phyloP scores from a whole-genome alignment of 2,797 vertebrate genomes.

The Heteromormyrus szaboi region DNA sequence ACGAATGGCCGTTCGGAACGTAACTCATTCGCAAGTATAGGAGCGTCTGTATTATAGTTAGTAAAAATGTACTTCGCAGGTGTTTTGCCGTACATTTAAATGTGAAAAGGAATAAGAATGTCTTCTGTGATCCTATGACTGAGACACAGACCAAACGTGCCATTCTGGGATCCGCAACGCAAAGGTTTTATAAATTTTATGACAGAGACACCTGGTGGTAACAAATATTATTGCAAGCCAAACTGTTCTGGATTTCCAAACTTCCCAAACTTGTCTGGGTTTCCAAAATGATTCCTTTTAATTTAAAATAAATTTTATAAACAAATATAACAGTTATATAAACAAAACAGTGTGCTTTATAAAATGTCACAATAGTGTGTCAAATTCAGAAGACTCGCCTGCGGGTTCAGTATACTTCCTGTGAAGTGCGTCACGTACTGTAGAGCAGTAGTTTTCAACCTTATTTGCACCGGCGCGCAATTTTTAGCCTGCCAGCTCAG shows the following conservation, averaged over 20 bases:
- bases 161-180: neutral
- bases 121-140: neutral
- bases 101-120: neutral
- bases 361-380: neutral
- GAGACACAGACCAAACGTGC: neutral
- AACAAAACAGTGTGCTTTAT: neutral
- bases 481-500: neutral
- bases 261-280: neutral
- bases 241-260: neutral
- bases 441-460: neutral
- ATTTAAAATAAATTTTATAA: neutral
- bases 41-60: neutral
- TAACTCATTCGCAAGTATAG: too few species aligned
- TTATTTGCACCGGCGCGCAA: neutral
- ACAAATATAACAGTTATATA: neutral
- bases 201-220: constrained; percentile 10
- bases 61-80: neutral
- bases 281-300: neutral
- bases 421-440: neutral
- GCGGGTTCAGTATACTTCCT: neutral
- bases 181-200: neutral
- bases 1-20: too few species aligned
- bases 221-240: neutral
- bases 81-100: neutral
- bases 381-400: neutral